Evolutionary conservation across 2,797 vertebrate species (phyloP).

Genomic region (Danionella dracula): DNA sequence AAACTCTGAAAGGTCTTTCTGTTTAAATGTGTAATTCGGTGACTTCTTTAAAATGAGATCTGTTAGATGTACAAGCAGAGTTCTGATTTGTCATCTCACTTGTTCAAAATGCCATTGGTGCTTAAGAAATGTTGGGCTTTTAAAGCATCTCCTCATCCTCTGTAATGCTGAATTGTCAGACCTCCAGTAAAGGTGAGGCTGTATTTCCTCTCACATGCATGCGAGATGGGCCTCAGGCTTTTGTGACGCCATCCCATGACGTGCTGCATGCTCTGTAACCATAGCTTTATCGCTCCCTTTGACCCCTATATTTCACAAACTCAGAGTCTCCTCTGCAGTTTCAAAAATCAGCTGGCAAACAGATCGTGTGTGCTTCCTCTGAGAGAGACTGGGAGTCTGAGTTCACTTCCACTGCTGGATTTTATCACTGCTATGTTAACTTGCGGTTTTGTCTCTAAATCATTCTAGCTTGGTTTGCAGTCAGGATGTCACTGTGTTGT

Average conservation of each 20-base stretch:
- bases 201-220: background rate
- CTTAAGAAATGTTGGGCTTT: too few species aligned
- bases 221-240: slow-evolving; percentile 5
- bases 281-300: background rate
- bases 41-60: too few species aligned
- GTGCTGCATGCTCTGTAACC: slow-evolving; percentile 13
- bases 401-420: background rate
- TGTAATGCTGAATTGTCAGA: too few species aligned
- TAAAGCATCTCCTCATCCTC: too few species aligned
- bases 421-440: slow-evolving; percentile 20
- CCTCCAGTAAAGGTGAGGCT: background rate
- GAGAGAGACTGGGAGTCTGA: background rate
- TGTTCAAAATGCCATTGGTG: too few species aligned
- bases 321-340: background rate
- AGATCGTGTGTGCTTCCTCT: slow-evolving; percentile 1
- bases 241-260: slow-evolving; percentile 10
- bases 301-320: slow-evolving; percentile 6
- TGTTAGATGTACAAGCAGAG: too few species aligned
- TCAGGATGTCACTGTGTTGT: background rate
- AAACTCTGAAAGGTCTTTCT: too few species aligned
- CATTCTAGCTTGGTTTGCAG: background rate
- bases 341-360: background rate
- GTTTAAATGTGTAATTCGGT: too few species aligned
- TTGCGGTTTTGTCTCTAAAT: background rate
- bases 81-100: too few species aligned